Percentiles rank a stretch among this genome's conserved stretches.
Conservation (phyloP, 2,113 vertebrate species). For the Muscicapa adusta region DNA sequence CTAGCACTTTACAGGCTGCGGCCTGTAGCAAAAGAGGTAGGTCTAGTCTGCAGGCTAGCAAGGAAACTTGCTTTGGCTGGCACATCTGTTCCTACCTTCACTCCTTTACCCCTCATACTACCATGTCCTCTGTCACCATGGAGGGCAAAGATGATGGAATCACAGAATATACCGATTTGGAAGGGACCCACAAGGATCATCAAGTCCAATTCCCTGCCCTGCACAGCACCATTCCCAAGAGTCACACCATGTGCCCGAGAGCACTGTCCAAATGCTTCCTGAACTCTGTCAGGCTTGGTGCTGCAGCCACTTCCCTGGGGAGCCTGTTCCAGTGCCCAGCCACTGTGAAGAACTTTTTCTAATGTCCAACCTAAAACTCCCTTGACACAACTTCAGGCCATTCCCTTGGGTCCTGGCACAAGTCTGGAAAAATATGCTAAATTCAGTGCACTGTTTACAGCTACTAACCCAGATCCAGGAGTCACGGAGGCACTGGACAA, state of each 20-base stretch:
- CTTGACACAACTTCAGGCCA: background rate
- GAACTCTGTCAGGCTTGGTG: background rate
- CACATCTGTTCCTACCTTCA: background rate
- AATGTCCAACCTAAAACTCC: background rate
- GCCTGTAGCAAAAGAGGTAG: background rate
- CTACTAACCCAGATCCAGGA: constrained; percentile 75
- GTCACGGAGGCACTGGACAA: constrained; percentile 56
- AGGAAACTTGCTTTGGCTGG: background rate
- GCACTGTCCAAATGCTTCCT: background rate
- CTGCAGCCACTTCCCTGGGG: background rate
- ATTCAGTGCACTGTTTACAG: background rate
- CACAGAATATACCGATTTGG: background rate
- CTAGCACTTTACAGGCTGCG: background rate
- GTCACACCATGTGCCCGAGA: background rate
- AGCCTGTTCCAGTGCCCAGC: background rate
- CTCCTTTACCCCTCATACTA: background rate
- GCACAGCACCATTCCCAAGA: background rate
- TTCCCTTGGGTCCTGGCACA: background rate
- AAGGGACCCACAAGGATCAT: background rate
- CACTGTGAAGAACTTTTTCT: background rate
- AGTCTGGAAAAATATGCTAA: background rate
- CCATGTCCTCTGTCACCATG: background rate
- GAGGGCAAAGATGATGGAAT: background rate
- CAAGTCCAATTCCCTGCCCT: background rate
- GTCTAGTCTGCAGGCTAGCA: background rate